These are phyloP conservation scores for Mystacides longicornis DNA, from an alignment of 2,888 invertebrate species.

Conservation along the genomic window DNA sequence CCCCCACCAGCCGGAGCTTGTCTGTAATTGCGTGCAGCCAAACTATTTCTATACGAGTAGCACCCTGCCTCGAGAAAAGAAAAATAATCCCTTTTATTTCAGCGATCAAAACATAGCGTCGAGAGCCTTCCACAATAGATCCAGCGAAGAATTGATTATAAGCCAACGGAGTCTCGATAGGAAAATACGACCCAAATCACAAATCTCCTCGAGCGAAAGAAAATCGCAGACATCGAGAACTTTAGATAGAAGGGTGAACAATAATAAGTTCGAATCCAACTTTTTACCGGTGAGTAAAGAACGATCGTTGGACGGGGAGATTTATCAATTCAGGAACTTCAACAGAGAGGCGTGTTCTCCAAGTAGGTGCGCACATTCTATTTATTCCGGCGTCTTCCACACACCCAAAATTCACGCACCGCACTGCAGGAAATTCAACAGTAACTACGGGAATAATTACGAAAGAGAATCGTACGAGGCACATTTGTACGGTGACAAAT, in stretches of 20 bases:
- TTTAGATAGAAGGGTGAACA: constrained; percentile 11
- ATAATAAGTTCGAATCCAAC: constrained; percentile 20
- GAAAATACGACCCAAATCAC: constrained; percentile 18
- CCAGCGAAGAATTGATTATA: constrained; percentile 23
- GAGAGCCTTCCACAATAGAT: constrained; percentile 16
- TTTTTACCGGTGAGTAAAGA: constrained; percentile 24
- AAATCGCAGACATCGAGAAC: constrained; percentile 9
- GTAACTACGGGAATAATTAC: constrained; percentile 17
- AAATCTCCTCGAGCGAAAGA: constrained; percentile 15
- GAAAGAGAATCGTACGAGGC: constrained; percentile 21
- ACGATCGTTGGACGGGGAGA: constrained; percentile 22
- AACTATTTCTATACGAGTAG: constrained; percentile 21
- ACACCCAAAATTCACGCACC: constrained; percentile 18
- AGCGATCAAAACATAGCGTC: constrained; percentile 25
- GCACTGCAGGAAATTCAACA: constrained; percentile 20
- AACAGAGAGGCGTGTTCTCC: constrained; percentile 19
- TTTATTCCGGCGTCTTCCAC: constrained; percentile 15
- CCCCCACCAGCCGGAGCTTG: constrained; percentile 19
- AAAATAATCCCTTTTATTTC: constrained; percentile 20
- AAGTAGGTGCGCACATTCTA: constrained; percentile 20
- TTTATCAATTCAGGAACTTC: constrained; percentile 20
- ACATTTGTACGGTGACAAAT: constrained; percentile 18
- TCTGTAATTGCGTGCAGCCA: constrained; percentile 22
- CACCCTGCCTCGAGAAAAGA: constrained; percentile 22
- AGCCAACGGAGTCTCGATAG: constrained; percentile 24